Percentiles rank a stretch among this genome's conserved stretches.
phyloP scores from a whole-genome alignment of 2,797 vertebrate genomes.

The Prionace glauca region DNA sequence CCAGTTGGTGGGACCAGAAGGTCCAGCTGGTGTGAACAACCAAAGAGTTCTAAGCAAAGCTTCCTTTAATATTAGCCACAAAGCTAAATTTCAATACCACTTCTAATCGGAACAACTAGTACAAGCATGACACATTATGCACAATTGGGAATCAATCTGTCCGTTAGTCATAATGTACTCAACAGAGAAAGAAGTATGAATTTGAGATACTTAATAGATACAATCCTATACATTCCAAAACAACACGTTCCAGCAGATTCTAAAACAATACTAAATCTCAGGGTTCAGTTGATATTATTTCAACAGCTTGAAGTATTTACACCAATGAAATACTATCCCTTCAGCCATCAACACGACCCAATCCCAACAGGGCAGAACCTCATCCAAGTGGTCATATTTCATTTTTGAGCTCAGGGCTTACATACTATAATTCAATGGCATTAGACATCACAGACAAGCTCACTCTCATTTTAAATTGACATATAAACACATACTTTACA shows the following conservation, averaged over 20 bases:
- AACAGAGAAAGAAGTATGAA: neutral
- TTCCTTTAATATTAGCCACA: neutral
- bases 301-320: neutral
- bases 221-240: neutral
- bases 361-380: neutral
- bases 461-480: neutral
- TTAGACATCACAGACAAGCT: neutral
- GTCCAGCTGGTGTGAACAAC: too few relatives aligned
- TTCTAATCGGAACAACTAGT: neutral
- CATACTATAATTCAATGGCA: neutral
- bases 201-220: neutral
- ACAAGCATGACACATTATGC: neutral
- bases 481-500: neutral
- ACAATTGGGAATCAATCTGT: neutral
- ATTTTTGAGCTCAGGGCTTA: neutral
- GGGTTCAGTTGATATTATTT: neutral
- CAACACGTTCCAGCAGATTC: neutral
- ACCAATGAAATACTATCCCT: neutral
- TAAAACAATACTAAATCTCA: neutral
- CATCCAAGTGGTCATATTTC: neutral
- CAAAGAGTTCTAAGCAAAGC: neutral
- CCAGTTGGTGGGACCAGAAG: too few relatives aligned
- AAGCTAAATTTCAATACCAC: neutral
- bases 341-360: neutral
- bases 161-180: neutral